These are phyloP conservation scores for Olivierus martensii DNA, from an alignment of 1,140 invertebrate genomes.

Conservation along the genomic window DNA sequence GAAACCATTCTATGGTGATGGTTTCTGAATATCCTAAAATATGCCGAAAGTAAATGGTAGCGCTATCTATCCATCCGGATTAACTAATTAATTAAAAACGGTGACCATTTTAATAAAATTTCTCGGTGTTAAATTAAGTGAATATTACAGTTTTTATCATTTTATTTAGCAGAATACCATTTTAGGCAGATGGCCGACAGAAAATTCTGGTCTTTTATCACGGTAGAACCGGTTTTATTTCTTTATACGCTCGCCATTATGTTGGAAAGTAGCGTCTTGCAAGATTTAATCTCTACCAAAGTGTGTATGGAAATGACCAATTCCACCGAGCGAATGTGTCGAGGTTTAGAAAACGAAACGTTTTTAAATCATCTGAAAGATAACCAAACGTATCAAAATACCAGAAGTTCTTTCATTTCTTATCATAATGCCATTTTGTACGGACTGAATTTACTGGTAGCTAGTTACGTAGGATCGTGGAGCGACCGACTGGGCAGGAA, in stretches of 20 bases:
- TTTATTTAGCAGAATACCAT: too few relatives aligned
- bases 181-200: not conserved
- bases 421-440: constrained; percentile 29
- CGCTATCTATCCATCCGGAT: too few relatives aligned
- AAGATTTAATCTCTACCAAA: constrained; percentile 34
- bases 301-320: constrained; percentile 26
- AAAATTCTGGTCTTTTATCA: constrained; percentile 17
- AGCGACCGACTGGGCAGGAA: constrained; percentile 57
- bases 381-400: not conserved
- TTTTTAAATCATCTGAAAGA: constrained; percentile 16
- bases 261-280: constrained; percentile 32
- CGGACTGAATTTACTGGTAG: constrained; percentile 30
- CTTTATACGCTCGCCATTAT: constrained; percentile 36
- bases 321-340: constrained; percentile 21
- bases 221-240: constrained; percentile 38
- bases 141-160: too few relatives aligned
- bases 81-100: too few relatives aligned
- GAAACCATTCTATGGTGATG: too few relatives aligned
- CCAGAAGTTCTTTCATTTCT: not conserved
- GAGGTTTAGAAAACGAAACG: constrained; percentile 12
- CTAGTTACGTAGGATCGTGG: constrained; percentile 43
- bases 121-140: too few relatives aligned
- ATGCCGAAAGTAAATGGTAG: too few relatives aligned
- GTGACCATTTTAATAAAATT: too few relatives aligned
- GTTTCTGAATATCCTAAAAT: too few relatives aligned